These are phyloP conservation scores for Pseudomyrmex gracilis DNA, from an alignment of 1,140 invertebrate species.

Conservation along the genomic window DNA sequence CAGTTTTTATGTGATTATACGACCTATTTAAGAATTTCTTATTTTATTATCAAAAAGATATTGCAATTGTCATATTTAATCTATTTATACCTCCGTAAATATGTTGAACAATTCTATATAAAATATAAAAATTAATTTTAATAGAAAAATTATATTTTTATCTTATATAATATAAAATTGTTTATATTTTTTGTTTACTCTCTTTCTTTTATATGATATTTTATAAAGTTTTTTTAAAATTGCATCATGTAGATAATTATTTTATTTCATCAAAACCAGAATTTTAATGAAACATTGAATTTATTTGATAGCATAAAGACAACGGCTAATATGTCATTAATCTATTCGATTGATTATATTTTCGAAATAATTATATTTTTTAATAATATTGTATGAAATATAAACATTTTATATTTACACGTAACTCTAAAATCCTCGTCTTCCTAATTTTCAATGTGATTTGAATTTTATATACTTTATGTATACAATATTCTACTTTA, in stretches of 20 bases:
- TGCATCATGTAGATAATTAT: too few relatives aligned
- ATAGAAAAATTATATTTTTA: too few relatives aligned
- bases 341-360: slow-evolving; percentile 15
- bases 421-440: slow-evolving; percentile 7
- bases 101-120: slow-evolving; percentile 48
- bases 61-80: slow-evolving; percentile 8
- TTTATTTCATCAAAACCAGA: too few relatives aligned
- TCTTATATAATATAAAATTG: too few relatives aligned
- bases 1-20: slow-evolving; percentile 35
- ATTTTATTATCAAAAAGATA: slow-evolving; percentile 10
- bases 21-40: slow-evolving; percentile 30
- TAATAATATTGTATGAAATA: slow-evolving; percentile 42
- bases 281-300: slow-evolving; percentile 12
- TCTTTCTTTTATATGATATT: too few relatives aligned
- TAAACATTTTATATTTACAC: slow-evolving; percentile 42
- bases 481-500: neutral
- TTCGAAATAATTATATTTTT: slow-evolving; percentile 43
- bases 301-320: slow-evolving; percentile 9
- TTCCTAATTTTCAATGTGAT: slow-evolving; percentile 10
- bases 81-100: slow-evolving; percentile 19
- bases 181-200: too few relatives aligned
- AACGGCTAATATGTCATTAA: slow-evolving; percentile 32
- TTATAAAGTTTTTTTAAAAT: too few relatives aligned
- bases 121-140: neutral
- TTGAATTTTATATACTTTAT: slow-evolving; percentile 14